Conservation (phyloP, 2,797 vertebrate genomes). For the Oreochromis mossambicus region DNA sequence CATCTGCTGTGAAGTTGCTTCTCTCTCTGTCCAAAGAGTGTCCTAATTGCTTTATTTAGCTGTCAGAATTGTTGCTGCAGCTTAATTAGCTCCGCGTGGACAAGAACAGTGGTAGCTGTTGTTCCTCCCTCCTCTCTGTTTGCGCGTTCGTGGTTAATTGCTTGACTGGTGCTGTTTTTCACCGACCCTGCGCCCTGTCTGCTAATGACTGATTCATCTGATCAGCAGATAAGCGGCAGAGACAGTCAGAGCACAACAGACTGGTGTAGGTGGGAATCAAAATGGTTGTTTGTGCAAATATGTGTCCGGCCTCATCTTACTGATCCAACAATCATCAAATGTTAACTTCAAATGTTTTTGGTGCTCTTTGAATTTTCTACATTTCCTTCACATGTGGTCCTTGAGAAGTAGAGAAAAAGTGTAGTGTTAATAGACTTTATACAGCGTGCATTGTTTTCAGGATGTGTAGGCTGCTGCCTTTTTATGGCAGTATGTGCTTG, state of each 20-base stretch:
- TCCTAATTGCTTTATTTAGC: slow-evolving; percentile 56
- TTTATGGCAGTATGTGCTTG: neutral
- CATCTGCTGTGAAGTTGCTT: neutral
- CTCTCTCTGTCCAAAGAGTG: neutral
- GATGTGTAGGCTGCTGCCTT: neutral
- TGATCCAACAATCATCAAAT: neutral
- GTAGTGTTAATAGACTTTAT: neutral
- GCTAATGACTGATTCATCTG: slow-evolving; percentile 44
- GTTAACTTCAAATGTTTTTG: neutral
- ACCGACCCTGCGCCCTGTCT: neutral
- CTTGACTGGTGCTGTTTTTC: slow-evolving; percentile 32
- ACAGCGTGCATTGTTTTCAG: neutral
- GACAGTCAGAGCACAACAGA: slow-evolving; percentile 20
- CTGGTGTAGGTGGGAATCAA: slow-evolving; percentile 45
- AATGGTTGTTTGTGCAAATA: slow-evolving; percentile 18
- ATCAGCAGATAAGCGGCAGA: slow-evolving; percentile 5
- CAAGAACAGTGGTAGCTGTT: neutral
- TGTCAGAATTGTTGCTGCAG: slow-evolving; percentile 34
- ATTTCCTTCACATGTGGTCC: neutral
- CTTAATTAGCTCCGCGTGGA: slow-evolving; percentile 41
- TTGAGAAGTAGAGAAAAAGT: neutral
- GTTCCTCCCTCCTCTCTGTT: neutral
- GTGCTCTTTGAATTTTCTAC: neutral
- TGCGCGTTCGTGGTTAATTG: slow-evolving; percentile 36
- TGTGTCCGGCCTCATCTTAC: neutral